Evolutionary conservation across 2,113 vertebrate genomes (phyloP), one percentile per base, ranked within the genome.

Genomic region (Plecotus auritus): DNA sequence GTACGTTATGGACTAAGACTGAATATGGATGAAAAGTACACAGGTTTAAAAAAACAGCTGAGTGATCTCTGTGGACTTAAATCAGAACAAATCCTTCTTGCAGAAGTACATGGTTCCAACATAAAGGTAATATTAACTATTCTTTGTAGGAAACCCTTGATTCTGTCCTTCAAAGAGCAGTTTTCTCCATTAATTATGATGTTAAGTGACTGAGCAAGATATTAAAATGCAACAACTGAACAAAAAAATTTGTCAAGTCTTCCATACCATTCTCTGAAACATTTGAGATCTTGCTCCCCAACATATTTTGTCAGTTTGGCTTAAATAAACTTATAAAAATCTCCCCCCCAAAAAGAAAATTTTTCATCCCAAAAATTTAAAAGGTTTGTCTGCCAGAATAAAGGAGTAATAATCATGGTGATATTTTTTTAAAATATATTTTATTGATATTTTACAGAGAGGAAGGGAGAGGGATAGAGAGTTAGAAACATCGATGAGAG

Each of bases 11-110:
- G 99, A 56, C 98, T 99, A 91, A 98, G 99, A 87, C 69, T 99
- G 90, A 99, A 99, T 96, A 99, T 99, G 99, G 99, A 99, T 94
- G 99, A 99, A 94, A 99, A 99, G 93, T 99, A 99, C 95, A 99
- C 99, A 0, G 99, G 99, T 47, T 98, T 99, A 96, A 99, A 99
- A 98, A 99, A 99, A 61, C 99, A 99, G 95, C 98, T 99, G 85
- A 99, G 99, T 61, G 99, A 99, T 40, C 99, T 99, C 94, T 99
- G 99, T 97, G 98, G 98, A 80, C 98, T 99, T 93, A 99, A 99
- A 97, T 99, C 99, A 8, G 99, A 99, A 90, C 99, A 99, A 98
- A 99, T 99, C 93, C 99, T 99, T 9, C 98, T 99, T 94, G 99
- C 99, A 59, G 99, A 99, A 98, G 99, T 99, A 82, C 99, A 99